Evolutionary conservation across 2,797 vertebrate species (phyloP).

Genomic region (Centroberyx gerrardi): DNA sequence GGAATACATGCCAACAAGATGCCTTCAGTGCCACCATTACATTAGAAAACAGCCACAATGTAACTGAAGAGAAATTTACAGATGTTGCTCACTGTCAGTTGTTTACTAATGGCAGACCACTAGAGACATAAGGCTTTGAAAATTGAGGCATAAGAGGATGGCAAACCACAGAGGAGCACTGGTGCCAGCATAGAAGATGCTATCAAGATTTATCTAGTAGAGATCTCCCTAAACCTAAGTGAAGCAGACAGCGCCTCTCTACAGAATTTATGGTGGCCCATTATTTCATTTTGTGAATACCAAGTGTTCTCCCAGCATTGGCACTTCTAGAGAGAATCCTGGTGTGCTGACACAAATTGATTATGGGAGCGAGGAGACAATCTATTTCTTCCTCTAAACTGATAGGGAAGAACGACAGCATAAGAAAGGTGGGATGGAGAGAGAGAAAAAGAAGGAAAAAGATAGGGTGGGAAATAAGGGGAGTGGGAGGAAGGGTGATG

Average conservation of each 20-base stretch:
- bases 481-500: conserved; percentile 38
- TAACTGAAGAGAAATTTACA: not conserved
- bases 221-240: conserved; percentile 69
- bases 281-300: conserved; percentile 81
- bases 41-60: not conserved
- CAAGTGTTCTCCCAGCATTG: conserved; percentile 68
- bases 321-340: conserved; percentile 66
- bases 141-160: conserved; percentile 14
- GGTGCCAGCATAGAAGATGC: conserved; percentile 53
- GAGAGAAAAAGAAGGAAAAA: conserved; percentile 10
- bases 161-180: conserved; percentile 28
- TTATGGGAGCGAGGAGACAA: conserved; percentile 75
- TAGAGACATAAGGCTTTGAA: conserved; percentile 28
- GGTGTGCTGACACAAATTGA: conserved; percentile 82
- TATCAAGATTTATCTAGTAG: conserved; percentile 61
- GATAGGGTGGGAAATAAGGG: conserved; percentile 28
- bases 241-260: conserved; percentile 62
- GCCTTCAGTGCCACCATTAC: not conserved
- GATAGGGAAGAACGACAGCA: conserved; percentile 66
- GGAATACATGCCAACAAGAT: not conserved
- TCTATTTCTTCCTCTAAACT: conserved; percentile 75
- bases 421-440: conserved; percentile 42
- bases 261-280: conserved; percentile 73
- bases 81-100: not conserved
- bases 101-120: conserved; percentile 30